These are phyloP conservation scores for Zenarchopterus dispar DNA, from an alignment of 2,797 vertebrate species.

Conservation along the genomic window DNA sequence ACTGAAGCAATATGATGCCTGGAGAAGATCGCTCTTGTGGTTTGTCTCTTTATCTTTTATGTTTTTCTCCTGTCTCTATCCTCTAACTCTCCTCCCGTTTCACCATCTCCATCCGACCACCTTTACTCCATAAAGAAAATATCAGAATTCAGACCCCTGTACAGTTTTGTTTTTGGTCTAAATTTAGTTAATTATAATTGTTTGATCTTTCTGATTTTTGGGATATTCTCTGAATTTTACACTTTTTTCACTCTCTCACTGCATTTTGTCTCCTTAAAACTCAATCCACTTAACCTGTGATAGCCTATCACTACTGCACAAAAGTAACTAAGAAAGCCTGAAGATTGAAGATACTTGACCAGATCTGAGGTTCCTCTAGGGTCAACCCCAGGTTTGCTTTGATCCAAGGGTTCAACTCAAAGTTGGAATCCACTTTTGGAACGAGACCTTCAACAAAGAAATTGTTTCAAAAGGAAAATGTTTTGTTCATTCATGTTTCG, in stretches of 20 bases:
- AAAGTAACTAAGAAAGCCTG: slow-evolving; percentile 31
- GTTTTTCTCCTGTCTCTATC: not conserved
- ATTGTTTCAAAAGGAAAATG: slow-evolving; percentile 12
- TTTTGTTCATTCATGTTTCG: not conserved
- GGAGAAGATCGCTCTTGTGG: not conserved
- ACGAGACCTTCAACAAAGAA: slow-evolving; percentile 23
- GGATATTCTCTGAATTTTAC: not conserved
- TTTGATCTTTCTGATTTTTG: not conserved
- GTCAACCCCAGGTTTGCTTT: slow-evolving; percentile 43
- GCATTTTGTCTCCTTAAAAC: slow-evolving; percentile 2
- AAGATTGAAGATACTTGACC: slow-evolving; percentile 12
- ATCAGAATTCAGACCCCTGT: not conserved
- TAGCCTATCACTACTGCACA: slow-evolving; percentile 9
- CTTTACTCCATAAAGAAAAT: not conserved
- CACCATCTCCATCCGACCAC: not conserved
- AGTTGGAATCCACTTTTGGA: slow-evolving; percentile 24
- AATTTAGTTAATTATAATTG: too few relatives aligned
- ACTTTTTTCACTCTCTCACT: slow-evolving; percentile 1
- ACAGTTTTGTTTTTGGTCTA: not conserved
- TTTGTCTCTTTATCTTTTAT: not conserved
- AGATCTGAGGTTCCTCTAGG: slow-evolving; percentile 55
- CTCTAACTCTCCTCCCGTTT: not conserved
- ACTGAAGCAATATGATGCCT: not conserved
- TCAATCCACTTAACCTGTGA: slow-evolving; percentile 7
- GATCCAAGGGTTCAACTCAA: slow-evolving; percentile 25